These are phyloP conservation scores for Heteromyza rotundicornis DNA, from an alignment of 2,888 invertebrate species.

Conservation along the genomic window DNA sequence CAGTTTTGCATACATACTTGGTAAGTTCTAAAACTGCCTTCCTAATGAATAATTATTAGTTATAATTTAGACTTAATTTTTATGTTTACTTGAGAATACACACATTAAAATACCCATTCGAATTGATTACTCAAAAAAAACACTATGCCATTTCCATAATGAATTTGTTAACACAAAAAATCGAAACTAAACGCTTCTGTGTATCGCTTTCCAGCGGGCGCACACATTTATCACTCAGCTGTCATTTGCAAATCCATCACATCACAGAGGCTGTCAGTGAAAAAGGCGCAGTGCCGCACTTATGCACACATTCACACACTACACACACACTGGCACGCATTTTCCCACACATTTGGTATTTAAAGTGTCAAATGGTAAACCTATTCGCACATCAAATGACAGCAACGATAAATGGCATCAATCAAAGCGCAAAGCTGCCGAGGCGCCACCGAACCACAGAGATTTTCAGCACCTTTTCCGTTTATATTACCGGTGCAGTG, in stretches of 20 bases:
- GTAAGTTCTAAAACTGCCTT: no score
- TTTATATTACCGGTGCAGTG: no score
- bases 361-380: constrained; percentile 2
- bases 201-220: not conserved
- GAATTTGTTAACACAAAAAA: constrained; percentile 2
- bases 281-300: not conserved
- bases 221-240: constrained; percentile 5
- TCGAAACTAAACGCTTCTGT: not conserved
- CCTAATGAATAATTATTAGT: no score
- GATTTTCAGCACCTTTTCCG: no score
- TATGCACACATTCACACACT: constrained; percentile 1
- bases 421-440: not conserved
- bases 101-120: no score
- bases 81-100: no score
- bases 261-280: not conserved
- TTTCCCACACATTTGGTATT: not conserved
- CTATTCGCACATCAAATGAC: not conserved
- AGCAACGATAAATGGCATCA: not conserved
- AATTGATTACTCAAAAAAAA: no score
- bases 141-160: not conserved
- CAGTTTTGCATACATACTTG: no score
- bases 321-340: not conserved
- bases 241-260: constrained; percentile 6
- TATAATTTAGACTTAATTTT: no score
- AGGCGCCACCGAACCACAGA: no score